Evolutionary conservation across 2,888 invertebrate genomes (phyloP), one percentile per base, ranked within the genome.

Genomic region (Mechanitis mazaeus): DNA sequence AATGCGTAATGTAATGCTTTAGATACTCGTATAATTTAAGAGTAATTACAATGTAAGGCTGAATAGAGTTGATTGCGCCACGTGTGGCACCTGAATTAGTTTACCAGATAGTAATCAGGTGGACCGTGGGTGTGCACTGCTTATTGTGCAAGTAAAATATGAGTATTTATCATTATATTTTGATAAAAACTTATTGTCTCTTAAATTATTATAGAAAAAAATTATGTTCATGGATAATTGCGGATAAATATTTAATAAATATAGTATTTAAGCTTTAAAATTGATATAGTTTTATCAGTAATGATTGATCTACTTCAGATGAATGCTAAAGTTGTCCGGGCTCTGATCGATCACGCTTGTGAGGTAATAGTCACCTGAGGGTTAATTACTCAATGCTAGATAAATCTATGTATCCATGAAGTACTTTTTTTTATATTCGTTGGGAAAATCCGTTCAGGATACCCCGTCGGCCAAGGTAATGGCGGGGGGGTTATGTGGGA

Each of bases 341-440:
- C 67, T 59, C 45, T 67, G 50, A 67, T 68, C 67, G 56, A 65
- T 67, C 68, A 67, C 58, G 45, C 58, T 54, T 61, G 60, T 68
- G 62, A 55, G 60, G 68, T 62, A 68, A 68, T 65, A 57, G 60
- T 61, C 62, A 65, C 56, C 61, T 54, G 66, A 61, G 61, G 65
- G 64, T 66, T 64, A 56, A 66, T 62, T 64, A 54, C 66, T 55
- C 53, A 66, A 66, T 66, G 58, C 58, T 47, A 58, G 50, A 61
- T 65, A 65, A 56, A 60, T 61, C 63, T 65, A 55, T 64, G 45
- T 20, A 20, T 20, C 20, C 20, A 20, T 20, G 20, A 20, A 20
- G 20, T 20, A 20, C 20, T 20, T 20, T 20, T 20, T 20, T 20
- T 20, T 20, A 20, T 20, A 20, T 20, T 20, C 20, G 20, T 20